Evolutionary conservation across 2,888 invertebrate species (phyloP), one percentile per base, ranked within the genome.

Genomic region (Xestia c-nigrum): DNA sequence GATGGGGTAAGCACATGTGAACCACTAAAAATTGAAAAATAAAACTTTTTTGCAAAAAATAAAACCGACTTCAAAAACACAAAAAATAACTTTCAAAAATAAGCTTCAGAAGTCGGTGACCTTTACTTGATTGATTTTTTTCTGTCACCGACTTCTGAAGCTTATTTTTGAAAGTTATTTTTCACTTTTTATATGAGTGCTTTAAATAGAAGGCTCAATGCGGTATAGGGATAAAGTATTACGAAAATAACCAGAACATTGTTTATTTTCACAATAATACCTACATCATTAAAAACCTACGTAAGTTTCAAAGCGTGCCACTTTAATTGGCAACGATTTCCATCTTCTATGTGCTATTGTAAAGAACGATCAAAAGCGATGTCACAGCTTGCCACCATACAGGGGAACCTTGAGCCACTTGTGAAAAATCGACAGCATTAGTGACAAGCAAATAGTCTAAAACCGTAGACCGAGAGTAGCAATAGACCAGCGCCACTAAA

Each of bases 281-380:
- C n/a, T n/a, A n/a, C 9, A 14, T 38, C 16, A 31, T 31, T 59
- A 72, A 14, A 72, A 72, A 19, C 9, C 9, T 43, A 31, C 9
- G 9, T 31, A 24, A 1, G 16, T 24, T 43, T 40, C 7, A 47
- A 19, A 24, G 38, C 61, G 9, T 52, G 31, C 16, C 6, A 57
- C 21, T 50, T 31, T 31, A 40, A 61, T 74, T 61, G 31, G 7
- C 19, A 46, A 46, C 43, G 16, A 52, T 38, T 61, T 61, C 40
- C 16, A 80, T 72, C 55, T 55, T 38, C 43, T 52, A 46, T 59
- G 21, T 24, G 14, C 2, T 81, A 74, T 74, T 74, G 57, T 81
- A 10, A 57, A 57, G 12, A 9, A 5, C 6, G 5, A 24, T 74
- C 81, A 78, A 78, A 61, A 74, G 74, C 78, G 59, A 74, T 81